Base-by-base conservation (phyloP, 2,888 invertebrate species). In the Pristionchus japonicus region DNA sequence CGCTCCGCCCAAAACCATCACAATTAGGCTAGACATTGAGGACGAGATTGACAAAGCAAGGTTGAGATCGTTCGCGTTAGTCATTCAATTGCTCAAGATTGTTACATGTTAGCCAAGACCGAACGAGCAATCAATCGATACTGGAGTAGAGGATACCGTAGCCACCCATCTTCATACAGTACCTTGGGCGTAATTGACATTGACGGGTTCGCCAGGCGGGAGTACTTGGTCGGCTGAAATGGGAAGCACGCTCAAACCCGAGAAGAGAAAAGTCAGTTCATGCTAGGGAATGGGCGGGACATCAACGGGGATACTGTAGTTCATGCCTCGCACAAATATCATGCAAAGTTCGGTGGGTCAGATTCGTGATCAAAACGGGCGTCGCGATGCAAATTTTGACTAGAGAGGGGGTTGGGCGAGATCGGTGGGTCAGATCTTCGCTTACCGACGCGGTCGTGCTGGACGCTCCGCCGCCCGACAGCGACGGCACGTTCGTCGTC, bases 401-500 rank as follows among this genome's bases (percentile, higher is more conserved):
- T 77, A 40, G 77, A 40, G 40, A 13, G 43, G 37, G 43, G 77
- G 47, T 47, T 13, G 27, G n/a, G 2, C 23, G 82, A 17, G 82
- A 31, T 82, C 47, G 82, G 52, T 49, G 82, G 82, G 52, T 74
- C 34, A 23, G 74, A 74, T 52, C 52, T 23, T 52, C 3, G 27
- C 86, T 86, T 31, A 86, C 86, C 70, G 86, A 70, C 0, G 86
- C 86, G 13, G 47, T 70, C 23, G 23, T 67, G 27, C 47, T 47
- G 17, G 86, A 27, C 0, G 49, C 23, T 3, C 86, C 86, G 23
- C 86, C 86, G 37, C 85, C 85, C 64, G 85, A 85, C 43, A 86
- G 47, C 13, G 47, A 67, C 1, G 86, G 49, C 31, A 86, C 70
- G 47, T 86, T 86, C 17, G 90, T 90, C 43, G 92, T 89, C 43